Base-by-base conservation (phyloP, 2,888 invertebrate species). In the Epinotia bilunana region DNA sequence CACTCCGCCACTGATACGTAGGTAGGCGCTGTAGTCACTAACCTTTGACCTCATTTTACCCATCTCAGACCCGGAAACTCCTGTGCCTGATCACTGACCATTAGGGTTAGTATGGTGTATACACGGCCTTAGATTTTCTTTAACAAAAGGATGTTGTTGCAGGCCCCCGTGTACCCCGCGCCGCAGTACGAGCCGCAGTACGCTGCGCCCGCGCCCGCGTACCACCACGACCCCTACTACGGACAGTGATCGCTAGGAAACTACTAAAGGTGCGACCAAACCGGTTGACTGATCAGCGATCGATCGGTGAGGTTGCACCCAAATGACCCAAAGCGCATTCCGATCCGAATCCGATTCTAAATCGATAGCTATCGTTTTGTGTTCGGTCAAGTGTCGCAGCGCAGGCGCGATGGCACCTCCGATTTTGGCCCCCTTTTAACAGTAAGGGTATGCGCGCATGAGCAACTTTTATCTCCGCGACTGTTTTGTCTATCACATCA, bases 211-310 rank as follows among this genome's bases (percentile, higher is more conserved):
- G 6, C 65, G 70, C 28, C 68, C 76, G 43, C 78, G 79, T 82
- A 87, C 67, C 82, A 74, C 33, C 88, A 93, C 82, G 91, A 93
- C 77, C 92, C 91, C 61, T 92, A 93, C 79, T 88, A 92, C 72
- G 92, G 90, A 63, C 86, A 88, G 71, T 91, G 81, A 86, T 43
- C 33, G 72, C 67, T 63, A 71, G 49, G 11, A 23, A 2, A 16
- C 16, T 16, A 20, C 18, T 53, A 49, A 16, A n/a, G 49, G 53
- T 53, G 53, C n/a, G 7, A 53, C 53, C 49, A n/a, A 53, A 53
- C 53, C 53, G 3, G 5, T 53, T n/a, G n/a, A 53, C n/a, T 16
- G 53, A 53, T 53, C 13, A 5, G 16, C 49, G n/a, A n/a, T 53
- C 53, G 4, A 53, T 53, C 13, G 53, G 53, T n/a, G 6, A 6